phyloP scores from a whole-genome alignment of 1,140 invertebrate species.

The Thalassaphorura encarpata region DNA sequence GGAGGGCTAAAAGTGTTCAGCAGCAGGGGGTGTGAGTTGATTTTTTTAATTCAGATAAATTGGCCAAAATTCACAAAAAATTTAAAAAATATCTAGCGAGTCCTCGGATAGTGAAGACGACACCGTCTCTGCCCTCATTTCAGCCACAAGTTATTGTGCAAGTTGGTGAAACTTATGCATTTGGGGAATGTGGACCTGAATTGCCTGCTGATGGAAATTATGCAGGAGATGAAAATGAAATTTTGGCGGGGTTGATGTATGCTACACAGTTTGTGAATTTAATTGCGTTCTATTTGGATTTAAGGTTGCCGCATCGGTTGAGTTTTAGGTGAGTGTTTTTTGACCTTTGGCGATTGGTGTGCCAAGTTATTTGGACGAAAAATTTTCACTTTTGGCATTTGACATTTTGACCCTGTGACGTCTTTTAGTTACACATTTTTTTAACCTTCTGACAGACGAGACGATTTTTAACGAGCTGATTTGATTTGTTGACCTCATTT shows the following conservation, averaged over 20 bases:
- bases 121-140: conserved; percentile 58
- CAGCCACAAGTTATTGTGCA: conserved; percentile 64
- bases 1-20: neutral
- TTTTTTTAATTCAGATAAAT: conserved; percentile 38
- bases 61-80: too few species aligned
- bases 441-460: neutral
- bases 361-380: too few species aligned
- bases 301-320: conserved; percentile 61
- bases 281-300: conserved; percentile 63
- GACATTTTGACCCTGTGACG: too few species aligned
- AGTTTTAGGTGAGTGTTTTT: conserved; percentile 53
- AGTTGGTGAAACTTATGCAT: conserved; percentile 54
- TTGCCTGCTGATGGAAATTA: conserved; percentile 51
- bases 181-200: conserved; percentile 40
- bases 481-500: too few species aligned
- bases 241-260: conserved; percentile 65
- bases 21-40: neutral
- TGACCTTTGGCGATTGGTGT: neutral
- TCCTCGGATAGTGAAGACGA: conserved; percentile 40
- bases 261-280: conserved; percentile 69
- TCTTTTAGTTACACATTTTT: too few species aligned
- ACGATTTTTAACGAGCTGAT: neutral
- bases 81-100: conserved; percentile 29
- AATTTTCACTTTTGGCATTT: too few species aligned
- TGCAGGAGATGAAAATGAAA: conserved; percentile 49